Percentiles rank a stretch among this genome's conserved stretches.
These are phyloP conservation scores for Pristis pectinata DNA, from an alignment of 2,797 vertebrate genomes.

Conservation along the genomic window DNA sequence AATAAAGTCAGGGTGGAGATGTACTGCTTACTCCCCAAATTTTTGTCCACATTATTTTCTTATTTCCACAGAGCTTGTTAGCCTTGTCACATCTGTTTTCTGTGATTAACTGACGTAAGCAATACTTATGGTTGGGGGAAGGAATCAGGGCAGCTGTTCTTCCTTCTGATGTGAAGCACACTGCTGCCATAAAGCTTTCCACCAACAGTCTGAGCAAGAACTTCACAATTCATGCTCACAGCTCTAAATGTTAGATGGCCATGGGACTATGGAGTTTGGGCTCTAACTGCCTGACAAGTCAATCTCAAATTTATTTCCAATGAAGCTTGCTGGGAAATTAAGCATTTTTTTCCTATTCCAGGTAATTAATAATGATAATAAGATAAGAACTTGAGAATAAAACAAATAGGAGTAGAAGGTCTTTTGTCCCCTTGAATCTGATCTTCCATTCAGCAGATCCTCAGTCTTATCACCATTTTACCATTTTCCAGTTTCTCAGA, in stretches of 20 bases:
- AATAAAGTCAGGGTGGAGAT: background rate
- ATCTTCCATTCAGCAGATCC: too few relatives aligned
- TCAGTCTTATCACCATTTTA: too few relatives aligned
- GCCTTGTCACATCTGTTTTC: background rate
- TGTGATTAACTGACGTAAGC: background rate
- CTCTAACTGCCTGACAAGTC: background rate
- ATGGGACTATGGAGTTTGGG: background rate
- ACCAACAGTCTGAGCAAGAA: background rate
- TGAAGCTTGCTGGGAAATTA: background rate
- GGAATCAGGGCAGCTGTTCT: background rate
- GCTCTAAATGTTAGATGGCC: background rate
- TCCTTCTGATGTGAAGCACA: conserved; percentile 8
- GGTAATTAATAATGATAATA: background rate
- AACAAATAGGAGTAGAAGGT: too few relatives aligned
- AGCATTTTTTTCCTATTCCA: background rate
- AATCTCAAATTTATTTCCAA: background rate
- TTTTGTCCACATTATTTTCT: background rate
- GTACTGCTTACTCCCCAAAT: background rate
- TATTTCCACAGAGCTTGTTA: background rate
- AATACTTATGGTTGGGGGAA: background rate
- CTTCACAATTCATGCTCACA: background rate
- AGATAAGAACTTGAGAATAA: background rate
- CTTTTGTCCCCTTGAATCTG: too few relatives aligned
- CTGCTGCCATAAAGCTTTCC: background rate
- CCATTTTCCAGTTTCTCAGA: background rate